These are phyloP conservation scores for Sebastes itinus DNA, from an alignment of 2,797 vertebrate species.

Conservation along the genomic window DNA sequence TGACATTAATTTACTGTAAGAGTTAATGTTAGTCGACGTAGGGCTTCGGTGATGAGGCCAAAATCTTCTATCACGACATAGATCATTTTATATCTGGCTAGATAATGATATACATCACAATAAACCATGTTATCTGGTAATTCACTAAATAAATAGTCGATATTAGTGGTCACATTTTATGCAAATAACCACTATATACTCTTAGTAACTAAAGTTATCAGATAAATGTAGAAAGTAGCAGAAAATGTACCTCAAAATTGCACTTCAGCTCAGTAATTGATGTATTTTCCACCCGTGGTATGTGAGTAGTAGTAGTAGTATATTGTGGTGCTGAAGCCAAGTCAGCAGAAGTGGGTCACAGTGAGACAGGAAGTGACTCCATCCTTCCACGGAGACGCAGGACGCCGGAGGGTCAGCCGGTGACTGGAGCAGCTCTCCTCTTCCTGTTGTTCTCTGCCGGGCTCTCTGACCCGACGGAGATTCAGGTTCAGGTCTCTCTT, in stretches of 20 bases:
- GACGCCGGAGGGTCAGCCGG: constrained; percentile 45
- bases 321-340: not conserved
- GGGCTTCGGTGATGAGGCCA: too few species aligned
- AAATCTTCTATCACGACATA: too few species aligned
- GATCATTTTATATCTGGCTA: too few species aligned
- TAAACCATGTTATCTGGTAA: too few species aligned
- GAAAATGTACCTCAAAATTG: not conserved
- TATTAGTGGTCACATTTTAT: too few species aligned
- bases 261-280: not conserved
- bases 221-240: not conserved
- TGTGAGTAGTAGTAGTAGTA: not conserved
- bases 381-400: constrained; percentile 54
- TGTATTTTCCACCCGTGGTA: not conserved
- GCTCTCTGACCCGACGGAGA: not conserved
- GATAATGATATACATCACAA: too few species aligned
- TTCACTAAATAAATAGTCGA: too few species aligned
- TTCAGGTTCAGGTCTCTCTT: not conserved
- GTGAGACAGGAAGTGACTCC: constrained; percentile 64
- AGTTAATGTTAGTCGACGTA: not conserved
- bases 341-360: constrained; percentile 61
- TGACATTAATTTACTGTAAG: not conserved
- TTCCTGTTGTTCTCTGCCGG: constrained; percentile 71
- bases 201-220: too few species aligned
- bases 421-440: constrained; percentile 39
- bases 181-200: too few species aligned